phyloP scores from a whole-genome alignment of 1,140 invertebrate genomes.

The Rhopalosiphum padi region DNA sequence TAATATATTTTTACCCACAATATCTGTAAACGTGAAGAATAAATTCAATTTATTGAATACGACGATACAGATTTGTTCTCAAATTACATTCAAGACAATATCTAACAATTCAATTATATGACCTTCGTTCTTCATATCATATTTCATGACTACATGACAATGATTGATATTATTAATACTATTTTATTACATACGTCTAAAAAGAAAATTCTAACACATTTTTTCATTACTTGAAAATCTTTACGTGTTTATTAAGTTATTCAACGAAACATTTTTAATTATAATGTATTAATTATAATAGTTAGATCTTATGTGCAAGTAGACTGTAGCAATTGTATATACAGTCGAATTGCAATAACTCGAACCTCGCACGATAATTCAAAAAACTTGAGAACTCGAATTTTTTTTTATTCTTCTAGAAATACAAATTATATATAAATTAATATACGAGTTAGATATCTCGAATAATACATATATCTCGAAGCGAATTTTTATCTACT shows the following conservation, averaged over 20 bases:
- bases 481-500: no score
- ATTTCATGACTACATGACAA: not conserved
- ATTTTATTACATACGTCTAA: not conserved
- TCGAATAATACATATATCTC: no score
- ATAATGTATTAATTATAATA: not conserved
- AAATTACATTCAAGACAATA: slow-evolving; percentile 1
- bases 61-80: not conserved
- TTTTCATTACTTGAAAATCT: not conserved
- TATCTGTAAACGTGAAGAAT: not conserved
- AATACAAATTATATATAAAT: no score
- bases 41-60: not conserved
- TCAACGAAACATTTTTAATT: not conserved
- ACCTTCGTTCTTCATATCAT: not conserved
- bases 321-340: not conserved
- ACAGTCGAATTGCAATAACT: no score
- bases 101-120: not conserved
- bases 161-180: not conserved
- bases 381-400: no score
- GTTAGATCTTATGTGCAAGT: not conserved
- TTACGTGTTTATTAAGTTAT: not conserved
- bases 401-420: no score
- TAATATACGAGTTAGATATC: no score
- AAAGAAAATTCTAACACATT: not conserved
- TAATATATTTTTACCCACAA: not conserved
- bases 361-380: no score